A percentile compares a stretch with the other conserved stretches of the same genome.
These are phyloP conservation scores for Slavum lentiscoides DNA, from an alignment of 2,888 invertebrate genomes.

Conservation along the genomic window DNA sequence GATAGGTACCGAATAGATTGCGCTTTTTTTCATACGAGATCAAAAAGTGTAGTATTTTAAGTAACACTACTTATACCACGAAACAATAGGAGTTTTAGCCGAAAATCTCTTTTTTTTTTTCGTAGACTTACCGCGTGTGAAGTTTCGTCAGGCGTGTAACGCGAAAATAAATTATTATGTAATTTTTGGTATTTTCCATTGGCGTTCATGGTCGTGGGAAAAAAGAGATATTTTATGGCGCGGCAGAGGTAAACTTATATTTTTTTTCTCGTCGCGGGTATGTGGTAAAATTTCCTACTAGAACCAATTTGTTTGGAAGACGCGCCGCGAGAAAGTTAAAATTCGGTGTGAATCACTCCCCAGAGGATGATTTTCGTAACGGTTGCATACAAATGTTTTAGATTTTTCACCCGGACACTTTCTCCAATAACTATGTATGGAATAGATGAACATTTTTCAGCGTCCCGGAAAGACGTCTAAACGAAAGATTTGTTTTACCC, in stretches of 20 bases:
- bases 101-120: too few relatives aligned
- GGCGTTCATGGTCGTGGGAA: too few relatives aligned
- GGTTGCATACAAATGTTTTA: conserved; percentile 32
- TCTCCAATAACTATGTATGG: conserved; percentile 31
- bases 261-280: background rate
- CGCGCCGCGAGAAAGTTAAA: conserved; percentile 10
- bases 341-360: conserved; percentile 41
- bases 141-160: too few relatives aligned
- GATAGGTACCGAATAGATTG: too few relatives aligned
- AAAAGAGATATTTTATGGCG: background rate
- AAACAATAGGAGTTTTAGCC: too few relatives aligned
- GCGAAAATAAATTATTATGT: too few relatives aligned
- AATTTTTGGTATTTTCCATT: too few relatives aligned
- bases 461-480: conserved; percentile 4
- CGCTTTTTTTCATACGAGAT: too few relatives aligned
- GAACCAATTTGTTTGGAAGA: conserved; percentile 29
- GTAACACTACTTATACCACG: too few relatives aligned
- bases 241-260: background rate
- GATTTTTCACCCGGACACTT: conserved; percentile 33
- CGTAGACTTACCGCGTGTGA: too few relatives aligned
- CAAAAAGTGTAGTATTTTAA: too few relatives aligned
- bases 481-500: conserved; percentile 21
- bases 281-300: conserved; percentile 14
- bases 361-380: conserved; percentile 18
- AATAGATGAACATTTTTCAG: conserved; percentile 42